Percentiles rank a stretch among this genome's conserved stretches.
These are phyloP conservation scores for Pteronura brasiliensis DNA, from an alignment of 2,113 vertebrate genomes.

Conservation along the genomic window DNA sequence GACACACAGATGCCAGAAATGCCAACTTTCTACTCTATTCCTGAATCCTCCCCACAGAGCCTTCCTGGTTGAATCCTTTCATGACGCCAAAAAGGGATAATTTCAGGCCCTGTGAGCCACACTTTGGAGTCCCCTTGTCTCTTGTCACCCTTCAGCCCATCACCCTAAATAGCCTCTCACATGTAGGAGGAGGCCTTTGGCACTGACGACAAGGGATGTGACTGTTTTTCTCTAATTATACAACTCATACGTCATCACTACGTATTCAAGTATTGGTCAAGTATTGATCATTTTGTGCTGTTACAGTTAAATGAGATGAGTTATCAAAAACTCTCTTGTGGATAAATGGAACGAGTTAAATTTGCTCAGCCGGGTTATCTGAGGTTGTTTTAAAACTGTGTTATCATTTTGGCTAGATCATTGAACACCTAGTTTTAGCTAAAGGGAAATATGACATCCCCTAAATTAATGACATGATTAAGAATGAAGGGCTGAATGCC, in stretches of 20 bases:
- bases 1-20: neutral
- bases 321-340: neutral
- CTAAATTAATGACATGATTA: neutral
- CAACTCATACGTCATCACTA: neutral
- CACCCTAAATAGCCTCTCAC: neutral
- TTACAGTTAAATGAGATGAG: neutral
- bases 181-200: neutral
- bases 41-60: neutral
- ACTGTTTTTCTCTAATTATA: neutral
- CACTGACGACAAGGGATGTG: neutral
- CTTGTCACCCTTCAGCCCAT: neutral
- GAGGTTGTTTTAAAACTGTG: neutral
- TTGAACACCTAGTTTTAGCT: neutral
- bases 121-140: neutral
- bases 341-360: neutral
- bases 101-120: neutral
- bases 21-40: neutral
- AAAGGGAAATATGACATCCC: neutral
- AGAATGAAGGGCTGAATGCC: neutral
- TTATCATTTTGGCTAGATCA: neutral
- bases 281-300: neutral
- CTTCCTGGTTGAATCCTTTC: neutral
- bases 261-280: neutral
- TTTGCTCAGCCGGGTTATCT: neutral
- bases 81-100: neutral